These are phyloP conservation scores for Pica pica DNA, from an alignment of 2,113 vertebrate genomes.

Conservation along the genomic window DNA sequence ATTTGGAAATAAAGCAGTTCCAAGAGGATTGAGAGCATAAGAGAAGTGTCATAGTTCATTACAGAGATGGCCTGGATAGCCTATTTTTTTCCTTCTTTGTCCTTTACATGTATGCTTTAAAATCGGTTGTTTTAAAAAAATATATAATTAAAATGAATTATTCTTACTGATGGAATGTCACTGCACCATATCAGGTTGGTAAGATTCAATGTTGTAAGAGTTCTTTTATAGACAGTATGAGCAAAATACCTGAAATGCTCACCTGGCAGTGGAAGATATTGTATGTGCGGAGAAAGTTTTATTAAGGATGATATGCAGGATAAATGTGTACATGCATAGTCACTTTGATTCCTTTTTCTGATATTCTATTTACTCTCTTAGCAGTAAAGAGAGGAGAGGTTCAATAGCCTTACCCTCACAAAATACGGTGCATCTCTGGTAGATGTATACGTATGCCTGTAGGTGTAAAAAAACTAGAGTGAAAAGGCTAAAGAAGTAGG, in stretches of 20 bases:
- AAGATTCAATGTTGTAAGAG: background rate
- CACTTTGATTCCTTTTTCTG: background rate
- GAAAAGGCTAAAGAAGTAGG: background rate
- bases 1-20: background rate
- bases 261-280: background rate
- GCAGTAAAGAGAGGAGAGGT: background rate
- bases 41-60: background rate
- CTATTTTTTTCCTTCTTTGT: background rate
- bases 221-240: background rate
- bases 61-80: background rate
- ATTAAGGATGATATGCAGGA: background rate
- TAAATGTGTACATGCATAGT: background rate
- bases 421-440: background rate
- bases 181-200: background rate
- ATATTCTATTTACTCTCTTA: background rate
- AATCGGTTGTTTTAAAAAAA: background rate
- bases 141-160: background rate
- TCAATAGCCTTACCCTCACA: background rate
- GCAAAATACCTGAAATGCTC: background rate
- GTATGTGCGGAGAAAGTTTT: background rate
- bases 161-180: background rate
- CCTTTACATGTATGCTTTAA: background rate
- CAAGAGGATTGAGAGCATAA: background rate
- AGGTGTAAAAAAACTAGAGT: background rate
- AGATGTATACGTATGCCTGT: background rate